Evolutionary conservation across 2,888 invertebrate genomes (phyloP).

Genomic region (Brachyptera risi): DNA sequence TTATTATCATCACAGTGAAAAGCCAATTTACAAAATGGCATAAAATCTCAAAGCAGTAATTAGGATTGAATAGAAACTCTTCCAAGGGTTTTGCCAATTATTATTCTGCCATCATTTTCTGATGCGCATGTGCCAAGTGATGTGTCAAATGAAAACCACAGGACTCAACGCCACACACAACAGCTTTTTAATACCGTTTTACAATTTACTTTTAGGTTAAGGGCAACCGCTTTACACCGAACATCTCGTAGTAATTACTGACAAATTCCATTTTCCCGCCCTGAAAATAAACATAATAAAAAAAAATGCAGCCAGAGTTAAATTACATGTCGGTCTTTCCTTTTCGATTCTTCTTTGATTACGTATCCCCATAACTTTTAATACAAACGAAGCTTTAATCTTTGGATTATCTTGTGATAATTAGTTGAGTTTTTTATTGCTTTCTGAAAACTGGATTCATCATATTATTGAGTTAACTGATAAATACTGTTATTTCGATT

Average conservation of each 20-base stretch:
- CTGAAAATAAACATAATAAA: background rate
- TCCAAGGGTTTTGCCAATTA: no score
- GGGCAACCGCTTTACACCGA: background rate
- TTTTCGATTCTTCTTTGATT: background rate
- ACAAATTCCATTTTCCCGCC: constrained; percentile 9
- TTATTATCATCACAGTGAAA: background rate
- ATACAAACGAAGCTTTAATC: background rate
- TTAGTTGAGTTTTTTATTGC: background rate
- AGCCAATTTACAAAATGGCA: constrained; percentile 14
- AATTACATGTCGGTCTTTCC: background rate
- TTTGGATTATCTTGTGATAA: constrained; percentile 6
- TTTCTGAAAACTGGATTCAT: background rate
- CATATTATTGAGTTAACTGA: background rate
- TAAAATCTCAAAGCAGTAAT: constrained; percentile 7
- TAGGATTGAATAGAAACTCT: background rate
- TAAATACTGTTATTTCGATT: constrained; percentile 17
- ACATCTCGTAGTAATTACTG: constrained; percentile 9
- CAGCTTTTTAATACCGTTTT: constrained; percentile 18
- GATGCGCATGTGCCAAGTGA: background rate
- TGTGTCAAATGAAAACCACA: constrained; percentile 23
- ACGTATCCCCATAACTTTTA: background rate
- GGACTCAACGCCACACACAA: background rate
- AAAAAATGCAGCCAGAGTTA: background rate
- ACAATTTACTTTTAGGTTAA: constrained; percentile 23
- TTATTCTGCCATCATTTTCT: no score